Evolutionary conservation across 2,888 invertebrate genomes (phyloP), one percentile per base, ranked within the genome.

Genomic region (Acanthosoma haemorrhoidale): DNA sequence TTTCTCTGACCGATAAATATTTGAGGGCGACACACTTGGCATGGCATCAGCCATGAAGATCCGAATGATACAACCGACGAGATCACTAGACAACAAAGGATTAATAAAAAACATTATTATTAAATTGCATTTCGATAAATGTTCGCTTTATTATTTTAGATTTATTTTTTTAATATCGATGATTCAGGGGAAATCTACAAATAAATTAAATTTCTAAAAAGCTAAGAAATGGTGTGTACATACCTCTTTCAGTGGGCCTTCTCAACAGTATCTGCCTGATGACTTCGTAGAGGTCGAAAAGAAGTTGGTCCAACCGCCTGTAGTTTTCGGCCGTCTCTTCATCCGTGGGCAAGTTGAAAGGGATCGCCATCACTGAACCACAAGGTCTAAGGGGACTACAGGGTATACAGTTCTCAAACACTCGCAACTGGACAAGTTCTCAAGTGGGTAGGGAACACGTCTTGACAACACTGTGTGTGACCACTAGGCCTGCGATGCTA

Each of bases 301-400:
- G 79, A 75, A 84, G 83, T 78, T 84, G 82, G 80, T 84, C 84
- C 80, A 84, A 80, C 74, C 83, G 80, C 75, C 84, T 83, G 79
- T 84, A 84, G 80, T 83, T 82, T 79, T 84, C 84, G 79, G 84
- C 84, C 59, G 82, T 78, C 74, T 83, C 82, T 79, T 84, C 84
- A 78, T 84, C 84, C 76, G 83, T 81, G 76, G 84, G 84, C 77
- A 84, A 78, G 80, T 83, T 82, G 79, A 84, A 84, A 75, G 84
- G 84, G 81, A 84, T 84, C 78, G 84, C 84, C 84, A 84, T 84
- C 61, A 63, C 66, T 70, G 38, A 25, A 36, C 66, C 64, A 64
- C 39, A 25, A 70, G n/a, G 34, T 34, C 4, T 32, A 34, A 8
- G 18, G 39, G 58, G 11, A 57, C 32, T 51, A 25, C 31, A 36